These are phyloP conservation scores for Drosophila mojavensis DNA, from an alignment of 1,140 invertebrate genomes.

Conservation along the genomic window DNA sequence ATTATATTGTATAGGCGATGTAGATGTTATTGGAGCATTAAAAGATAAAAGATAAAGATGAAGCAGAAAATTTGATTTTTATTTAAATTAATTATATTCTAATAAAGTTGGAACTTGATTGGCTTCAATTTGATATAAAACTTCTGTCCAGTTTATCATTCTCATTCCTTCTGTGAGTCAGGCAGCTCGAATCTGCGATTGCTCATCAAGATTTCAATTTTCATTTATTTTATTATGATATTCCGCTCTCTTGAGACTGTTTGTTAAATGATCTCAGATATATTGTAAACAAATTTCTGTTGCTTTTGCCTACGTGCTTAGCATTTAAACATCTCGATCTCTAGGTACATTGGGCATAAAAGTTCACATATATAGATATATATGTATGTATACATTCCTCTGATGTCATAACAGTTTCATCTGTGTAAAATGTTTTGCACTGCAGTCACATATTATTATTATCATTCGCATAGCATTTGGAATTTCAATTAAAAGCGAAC, in stretches of 20 bases:
- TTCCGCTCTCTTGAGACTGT: constrained; percentile 12
- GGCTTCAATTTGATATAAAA: not conserved
- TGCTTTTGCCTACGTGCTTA: constrained; percentile 27
- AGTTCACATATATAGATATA: constrained; percentile 1
- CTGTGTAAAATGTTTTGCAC: constrained; percentile 49
- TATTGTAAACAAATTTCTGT: constrained; percentile 37
- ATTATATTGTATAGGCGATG: no score
- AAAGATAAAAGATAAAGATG: no score
- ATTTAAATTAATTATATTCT: no score
- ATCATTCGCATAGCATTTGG: constrained; percentile 49
- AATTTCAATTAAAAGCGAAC: constrained; percentile 64
- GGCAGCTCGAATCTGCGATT: constrained; percentile 8
- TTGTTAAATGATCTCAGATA: constrained; percentile 34
- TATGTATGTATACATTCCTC: constrained; percentile 5
- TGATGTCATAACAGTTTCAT: constrained; percentile 44
- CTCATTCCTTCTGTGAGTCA: constrained; percentile 14
- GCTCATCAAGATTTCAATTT: constrained; percentile 26
- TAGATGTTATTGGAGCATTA: no score
- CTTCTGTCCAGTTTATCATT: not conserved
- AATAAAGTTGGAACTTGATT: no score
- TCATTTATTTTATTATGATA: not conserved
- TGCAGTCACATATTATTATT: constrained; percentile 65
- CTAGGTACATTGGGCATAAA: constrained; percentile 3
- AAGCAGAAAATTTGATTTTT: no score
- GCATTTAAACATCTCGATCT: constrained; percentile 19